phyloP scores from a whole-genome alignment of 2,113 vertebrate species.

The Seriola rivoliana region DNA sequence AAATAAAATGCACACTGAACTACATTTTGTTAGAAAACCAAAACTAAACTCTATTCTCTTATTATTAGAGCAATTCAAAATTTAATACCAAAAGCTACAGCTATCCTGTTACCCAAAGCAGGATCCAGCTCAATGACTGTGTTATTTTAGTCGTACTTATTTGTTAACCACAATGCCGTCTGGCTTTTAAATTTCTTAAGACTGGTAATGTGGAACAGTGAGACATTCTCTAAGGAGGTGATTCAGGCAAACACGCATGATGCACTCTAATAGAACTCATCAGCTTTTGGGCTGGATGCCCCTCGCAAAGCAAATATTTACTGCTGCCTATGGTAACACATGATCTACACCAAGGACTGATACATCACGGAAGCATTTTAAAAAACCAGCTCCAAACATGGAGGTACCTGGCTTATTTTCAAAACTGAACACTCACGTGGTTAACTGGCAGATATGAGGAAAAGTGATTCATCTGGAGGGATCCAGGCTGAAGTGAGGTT shows the following conservation, averaged over 20 bases:
- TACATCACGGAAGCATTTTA: conserved; percentile 12
- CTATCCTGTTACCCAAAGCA: conserved; percentile 3
- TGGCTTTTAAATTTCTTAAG: conserved; percentile 40
- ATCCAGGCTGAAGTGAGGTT: background rate
- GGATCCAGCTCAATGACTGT: conserved; percentile 35
- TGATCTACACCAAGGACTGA: conserved; percentile 9
- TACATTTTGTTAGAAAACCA: background rate
- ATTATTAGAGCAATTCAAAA: background rate
- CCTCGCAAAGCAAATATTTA: conserved; percentile 14
- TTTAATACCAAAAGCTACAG: conserved; percentile 11
- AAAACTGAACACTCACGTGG: background rate
- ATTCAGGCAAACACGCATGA: conserved; percentile 32
- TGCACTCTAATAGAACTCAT: conserved; percentile 36
- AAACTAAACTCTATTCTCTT: background rate
- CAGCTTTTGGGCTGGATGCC: conserved; percentile 25
- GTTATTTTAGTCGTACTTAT: conserved; percentile 28
- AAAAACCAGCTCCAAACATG: conserved; percentile 4
- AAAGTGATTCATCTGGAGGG: background rate
- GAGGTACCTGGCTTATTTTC: conserved; percentile 1
- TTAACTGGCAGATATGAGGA: background rate
- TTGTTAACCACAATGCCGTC: conserved; percentile 30
- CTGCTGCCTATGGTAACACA: background rate
- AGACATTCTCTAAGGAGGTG: conserved; percentile 19
- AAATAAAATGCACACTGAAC: background rate
- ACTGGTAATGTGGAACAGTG: conserved; percentile 24